Percentiles rank a stretch among this genome's conserved stretches.
Conservation (phyloP, 2,113 vertebrate genomes). For the Anolis sagrei region DNA sequence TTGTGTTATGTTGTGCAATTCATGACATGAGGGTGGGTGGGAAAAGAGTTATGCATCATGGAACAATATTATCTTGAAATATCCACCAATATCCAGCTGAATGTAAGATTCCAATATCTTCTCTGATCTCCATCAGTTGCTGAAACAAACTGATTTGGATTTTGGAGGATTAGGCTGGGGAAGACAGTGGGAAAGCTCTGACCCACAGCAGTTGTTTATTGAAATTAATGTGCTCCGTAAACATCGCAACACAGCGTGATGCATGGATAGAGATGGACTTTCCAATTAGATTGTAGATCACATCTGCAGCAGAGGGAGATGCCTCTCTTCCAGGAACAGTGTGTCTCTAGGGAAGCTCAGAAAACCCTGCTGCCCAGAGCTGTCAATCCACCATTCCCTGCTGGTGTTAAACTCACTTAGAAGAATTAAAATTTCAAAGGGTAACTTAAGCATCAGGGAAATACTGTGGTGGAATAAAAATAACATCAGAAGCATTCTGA, state of each 20-base stretch:
- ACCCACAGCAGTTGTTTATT: not conserved
- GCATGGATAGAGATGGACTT: not conserved
- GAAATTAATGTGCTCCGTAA: not conserved
- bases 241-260: not conserved
- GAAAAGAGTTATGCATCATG: not conserved
- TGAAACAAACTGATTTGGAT: not conserved
- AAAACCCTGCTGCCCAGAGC: constrained; percentile 5
- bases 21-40: not conserved
- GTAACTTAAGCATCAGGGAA: not conserved
- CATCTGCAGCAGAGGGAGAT: not conserved
- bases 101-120: not conserved
- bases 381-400: constrained; percentile 3
- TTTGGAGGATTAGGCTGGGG: not conserved
- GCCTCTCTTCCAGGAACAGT: not conserved
- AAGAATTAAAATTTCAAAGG: not conserved
- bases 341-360: not conserved
- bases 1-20: too few relatives aligned
- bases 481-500: constrained; percentile 24
- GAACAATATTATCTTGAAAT: not conserved
- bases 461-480: not conserved
- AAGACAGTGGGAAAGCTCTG: not conserved
- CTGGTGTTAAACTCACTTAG: constrained; percentile 1
- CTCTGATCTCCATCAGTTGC: not conserved
- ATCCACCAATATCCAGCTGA: not conserved
- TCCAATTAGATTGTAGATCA: not conserved